Conservation (phyloP, 2,888 invertebrate genomes). For the Temnothorax ravouxi region DNA sequence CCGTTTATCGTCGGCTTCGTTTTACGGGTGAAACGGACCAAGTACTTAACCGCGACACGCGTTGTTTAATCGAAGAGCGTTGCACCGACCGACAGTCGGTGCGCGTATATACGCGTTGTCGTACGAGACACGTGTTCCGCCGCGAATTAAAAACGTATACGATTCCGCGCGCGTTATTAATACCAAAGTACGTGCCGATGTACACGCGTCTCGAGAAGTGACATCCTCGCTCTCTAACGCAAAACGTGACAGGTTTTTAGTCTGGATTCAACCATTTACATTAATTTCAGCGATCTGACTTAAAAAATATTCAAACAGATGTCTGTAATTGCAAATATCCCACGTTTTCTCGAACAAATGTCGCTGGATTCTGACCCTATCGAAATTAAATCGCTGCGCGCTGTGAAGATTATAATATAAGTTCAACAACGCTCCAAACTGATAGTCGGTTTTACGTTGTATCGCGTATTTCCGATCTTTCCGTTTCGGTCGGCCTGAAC, state of each 20-base stretch:
- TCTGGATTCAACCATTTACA: background rate
- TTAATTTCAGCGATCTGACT: background rate
- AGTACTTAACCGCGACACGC: conserved; percentile 32
- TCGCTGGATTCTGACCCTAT: background rate
- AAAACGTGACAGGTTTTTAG: background rate
- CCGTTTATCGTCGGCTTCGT: conserved; percentile 6
- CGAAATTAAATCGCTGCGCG: background rate
- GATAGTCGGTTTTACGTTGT: background rate
- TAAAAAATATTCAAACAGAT: background rate
- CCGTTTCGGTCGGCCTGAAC: conserved; percentile 12
- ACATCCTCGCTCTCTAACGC: background rate
- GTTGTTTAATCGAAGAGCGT: conserved; percentile 53
- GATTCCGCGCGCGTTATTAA: conserved; percentile 31
- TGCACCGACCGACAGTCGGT: conserved; percentile 27
- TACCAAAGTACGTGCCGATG: conserved; percentile 2
- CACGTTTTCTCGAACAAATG: background rate
- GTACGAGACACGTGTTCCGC: conserved; percentile 22
- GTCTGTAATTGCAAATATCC: background rate
- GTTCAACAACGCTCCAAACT: background rate
- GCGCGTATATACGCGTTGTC: background rate
- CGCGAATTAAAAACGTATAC: background rate
- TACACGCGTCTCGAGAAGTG: background rate
- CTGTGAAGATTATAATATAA: background rate
- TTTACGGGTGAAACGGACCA: conserved; percentile 25
- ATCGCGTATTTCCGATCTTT: background rate